These are phyloP conservation scores for Hipparchia semele DNA, from an alignment of 2,888 invertebrate genomes.

Conservation along the genomic window DNA sequence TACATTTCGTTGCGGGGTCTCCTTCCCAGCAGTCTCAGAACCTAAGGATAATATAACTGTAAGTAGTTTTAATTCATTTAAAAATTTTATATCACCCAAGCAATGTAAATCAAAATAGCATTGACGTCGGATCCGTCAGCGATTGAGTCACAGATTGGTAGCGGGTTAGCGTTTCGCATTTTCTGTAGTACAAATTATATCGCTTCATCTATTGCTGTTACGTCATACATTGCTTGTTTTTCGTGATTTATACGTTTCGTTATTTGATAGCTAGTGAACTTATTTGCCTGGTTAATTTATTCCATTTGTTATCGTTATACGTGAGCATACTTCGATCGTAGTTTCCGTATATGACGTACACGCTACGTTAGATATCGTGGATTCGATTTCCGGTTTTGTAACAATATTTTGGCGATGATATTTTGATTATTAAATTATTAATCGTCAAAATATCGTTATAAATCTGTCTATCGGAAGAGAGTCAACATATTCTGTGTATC, in stretches of 20 bases:
- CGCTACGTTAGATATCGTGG: not conserved
- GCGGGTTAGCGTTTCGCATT: constrained; percentile 34
- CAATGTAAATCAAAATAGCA: constrained; percentile 17
- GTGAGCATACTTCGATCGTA: constrained; percentile 1
- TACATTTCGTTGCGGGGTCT: too few species aligned
- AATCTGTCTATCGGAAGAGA: too few species aligned
- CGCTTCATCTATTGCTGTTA: constrained; percentile 37
- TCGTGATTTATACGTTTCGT: constrained; percentile 21
- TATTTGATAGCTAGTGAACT: constrained; percentile 20
- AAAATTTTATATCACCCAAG: not conserved
- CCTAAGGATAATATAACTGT: too few species aligned
- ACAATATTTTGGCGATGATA: not conserved
- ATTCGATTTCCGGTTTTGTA: constrained; percentile 1
- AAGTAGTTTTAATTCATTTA: too few species aligned
- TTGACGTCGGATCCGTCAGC: not conserved
- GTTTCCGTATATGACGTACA: not conserved
- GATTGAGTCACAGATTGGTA: constrained; percentile 7
- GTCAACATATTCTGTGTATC: too few species aligned
- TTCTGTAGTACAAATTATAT: constrained; percentile 39
- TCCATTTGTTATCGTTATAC: constrained; percentile 16
- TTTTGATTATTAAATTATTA: too few species aligned
- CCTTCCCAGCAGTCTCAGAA: too few species aligned
- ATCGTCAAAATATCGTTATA: too few species aligned
- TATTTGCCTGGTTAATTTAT: constrained; percentile 20
- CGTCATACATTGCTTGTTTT: constrained; percentile 38